phyloP scores from a whole-genome alignment of 2,888 invertebrate species.

The Meandrusa payeni region DNA sequence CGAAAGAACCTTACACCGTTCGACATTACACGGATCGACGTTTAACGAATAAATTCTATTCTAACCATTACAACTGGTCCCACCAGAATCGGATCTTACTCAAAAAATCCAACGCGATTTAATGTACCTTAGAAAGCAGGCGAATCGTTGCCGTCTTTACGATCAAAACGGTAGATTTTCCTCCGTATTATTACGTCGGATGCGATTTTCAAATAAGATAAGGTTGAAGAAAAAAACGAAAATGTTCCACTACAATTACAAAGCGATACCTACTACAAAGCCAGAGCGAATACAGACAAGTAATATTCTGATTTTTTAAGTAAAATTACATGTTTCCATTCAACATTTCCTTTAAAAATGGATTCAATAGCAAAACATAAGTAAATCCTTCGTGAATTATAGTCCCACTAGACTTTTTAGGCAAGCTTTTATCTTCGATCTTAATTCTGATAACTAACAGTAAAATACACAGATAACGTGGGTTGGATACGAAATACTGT shows the following conservation, averaged over 20 bases:
- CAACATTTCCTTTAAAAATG: too few relatives aligned
- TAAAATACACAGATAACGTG: slow-evolving; percentile 19
- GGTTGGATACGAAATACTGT: slow-evolving; percentile 10
- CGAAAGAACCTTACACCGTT: slow-evolving; percentile 3
- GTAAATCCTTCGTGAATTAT: slow-evolving; percentile 18
- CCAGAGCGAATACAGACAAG: too few relatives aligned
- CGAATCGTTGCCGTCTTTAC: slow-evolving; percentile 35
- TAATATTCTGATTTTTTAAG: too few relatives aligned
- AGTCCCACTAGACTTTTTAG: slow-evolving; percentile 7
- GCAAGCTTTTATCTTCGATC: slow-evolving; percentile 13
- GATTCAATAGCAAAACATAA: too few relatives aligned
- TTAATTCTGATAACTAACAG: slow-evolving; percentile 10
- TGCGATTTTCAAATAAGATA: slow-evolving; percentile 36
- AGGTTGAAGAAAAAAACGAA: slow-evolving; percentile 29
- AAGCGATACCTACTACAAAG: too few relatives aligned
- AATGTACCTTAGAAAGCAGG: slow-evolving; percentile 47
- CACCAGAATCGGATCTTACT: slow-evolving; percentile 47
- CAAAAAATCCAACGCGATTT: slow-evolving; percentile 59
- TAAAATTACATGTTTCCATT: too few relatives aligned
- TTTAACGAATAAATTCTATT: too few relatives aligned
- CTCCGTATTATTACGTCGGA: slow-evolving; percentile 37
- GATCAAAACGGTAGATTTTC: slow-evolving; percentile 36
- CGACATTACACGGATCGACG: slow-evolving; percentile 15
- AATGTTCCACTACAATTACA: slow-evolving; percentile 32
- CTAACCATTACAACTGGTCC: slow-evolving; percentile 52